A percentile compares a stretch with the other conserved stretches of the same genome.
These are phyloP conservation scores for human DNA, from an alignment of 2,113 vertebrate genomes.

Conservation along the genomic window DNA sequence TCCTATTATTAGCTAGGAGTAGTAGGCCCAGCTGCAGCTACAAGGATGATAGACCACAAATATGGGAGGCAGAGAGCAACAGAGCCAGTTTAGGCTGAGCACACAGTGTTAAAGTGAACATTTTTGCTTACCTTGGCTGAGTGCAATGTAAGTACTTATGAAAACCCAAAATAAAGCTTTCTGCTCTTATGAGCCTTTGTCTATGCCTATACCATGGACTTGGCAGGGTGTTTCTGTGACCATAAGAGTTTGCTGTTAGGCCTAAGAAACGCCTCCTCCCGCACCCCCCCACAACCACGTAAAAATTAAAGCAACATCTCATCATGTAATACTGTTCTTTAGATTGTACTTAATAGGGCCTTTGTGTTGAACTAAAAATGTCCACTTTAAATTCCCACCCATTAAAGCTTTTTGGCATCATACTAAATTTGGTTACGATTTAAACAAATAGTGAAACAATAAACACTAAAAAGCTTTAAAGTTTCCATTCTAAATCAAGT, in stretches of 20 bases:
- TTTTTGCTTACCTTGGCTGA: slow-evolving; percentile 64
- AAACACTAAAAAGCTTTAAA: background rate
- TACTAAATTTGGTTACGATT: background rate
- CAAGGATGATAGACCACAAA: background rate
- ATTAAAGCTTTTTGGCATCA: background rate
- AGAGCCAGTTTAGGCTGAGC: background rate
- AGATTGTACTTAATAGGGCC: background rate
- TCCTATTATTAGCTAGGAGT: background rate
- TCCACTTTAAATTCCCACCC: background rate
- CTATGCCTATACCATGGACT: background rate
- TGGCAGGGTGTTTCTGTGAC: background rate
- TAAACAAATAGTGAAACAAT: slow-evolving; percentile 20
- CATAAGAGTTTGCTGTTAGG: background rate
- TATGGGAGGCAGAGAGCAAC: background rate
- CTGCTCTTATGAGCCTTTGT: background rate
- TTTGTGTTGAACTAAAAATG: background rate
- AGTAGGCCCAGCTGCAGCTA: background rate
- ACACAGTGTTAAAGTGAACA: background rate
- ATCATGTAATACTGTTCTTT: background rate
- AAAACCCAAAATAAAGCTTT: slow-evolving; percentile 15
- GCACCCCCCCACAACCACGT: background rate
- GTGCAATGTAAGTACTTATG: background rate
- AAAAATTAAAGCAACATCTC: background rate
- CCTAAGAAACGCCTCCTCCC: background rate
- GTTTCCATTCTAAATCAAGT: background rate